A percentile compares a stretch with the other conserved stretches of the same genome.
phyloP scores from a whole-genome alignment of 2,888 invertebrate species.

The Patella ulyssiponensis region DNA sequence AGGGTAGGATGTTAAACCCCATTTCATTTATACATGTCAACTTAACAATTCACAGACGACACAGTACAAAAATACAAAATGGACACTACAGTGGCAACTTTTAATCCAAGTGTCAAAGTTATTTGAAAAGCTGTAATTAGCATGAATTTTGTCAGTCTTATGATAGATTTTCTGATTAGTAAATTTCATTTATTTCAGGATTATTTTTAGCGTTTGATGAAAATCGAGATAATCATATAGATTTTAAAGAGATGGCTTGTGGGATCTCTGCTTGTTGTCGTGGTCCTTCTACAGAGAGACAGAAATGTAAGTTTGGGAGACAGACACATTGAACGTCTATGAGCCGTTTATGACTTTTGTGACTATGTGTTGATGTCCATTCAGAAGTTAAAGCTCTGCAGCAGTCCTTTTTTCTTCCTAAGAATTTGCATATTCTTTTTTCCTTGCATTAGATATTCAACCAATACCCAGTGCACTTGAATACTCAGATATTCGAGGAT shows the following conservation, averaged over 20 bases:
- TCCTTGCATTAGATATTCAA: no score
- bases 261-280: slow-evolving; percentile 94
- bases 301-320: slow-evolving; percentile 81
- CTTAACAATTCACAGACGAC: no score
- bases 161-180: no score
- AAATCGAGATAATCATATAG: slow-evolving; percentile 91
- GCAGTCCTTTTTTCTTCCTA: neutral
- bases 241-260: slow-evolving; percentile 95
- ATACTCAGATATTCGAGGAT: no score
- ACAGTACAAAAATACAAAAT: no score
- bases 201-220: slow-evolving; percentile 89
- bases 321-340: neutral
- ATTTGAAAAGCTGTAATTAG: no score
- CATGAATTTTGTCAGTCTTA: no score
- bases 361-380: slow-evolving; percentile 7
- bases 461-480: neutral
- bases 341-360: neutral
- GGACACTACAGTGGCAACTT: no score
- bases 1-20: no score
- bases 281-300: slow-evolving; percentile 88
- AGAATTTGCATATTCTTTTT: neutral
- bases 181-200: slow-evolving; percentile 49
- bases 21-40: no score
- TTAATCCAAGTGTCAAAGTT: no score
- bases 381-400: neutral